Percentiles rank a stretch among this genome's conserved stretches.
Conservation (phyloP, 2,888 invertebrate species). For the Troides helena region DNA sequence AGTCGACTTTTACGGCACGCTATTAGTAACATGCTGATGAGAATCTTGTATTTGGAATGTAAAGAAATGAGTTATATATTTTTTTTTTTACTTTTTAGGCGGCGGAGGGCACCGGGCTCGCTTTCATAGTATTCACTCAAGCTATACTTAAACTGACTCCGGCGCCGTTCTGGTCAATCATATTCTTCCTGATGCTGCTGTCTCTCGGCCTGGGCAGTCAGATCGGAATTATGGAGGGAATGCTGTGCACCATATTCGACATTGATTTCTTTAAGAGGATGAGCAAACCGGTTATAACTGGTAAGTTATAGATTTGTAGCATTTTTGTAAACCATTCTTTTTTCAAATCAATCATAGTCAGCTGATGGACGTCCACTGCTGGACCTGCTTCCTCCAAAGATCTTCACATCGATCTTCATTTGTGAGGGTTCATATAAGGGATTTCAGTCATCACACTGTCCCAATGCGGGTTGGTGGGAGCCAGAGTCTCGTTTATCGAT, state of each 20-base stretch:
- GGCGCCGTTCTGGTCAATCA: constrained; percentile 96
- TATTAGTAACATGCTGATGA: too few species aligned
- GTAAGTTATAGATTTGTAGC: constrained; percentile 56
- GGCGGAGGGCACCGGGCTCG: constrained; percentile 96
- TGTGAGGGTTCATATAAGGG: too few species aligned
- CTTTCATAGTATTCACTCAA: constrained; percentile 98
- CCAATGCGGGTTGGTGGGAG: too few species aligned
- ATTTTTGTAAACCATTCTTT: neutral
- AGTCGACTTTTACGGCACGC: too few species aligned
- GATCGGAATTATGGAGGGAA: constrained; percentile 97
- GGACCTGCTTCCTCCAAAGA: too few species aligned
- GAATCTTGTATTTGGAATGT: too few species aligned
- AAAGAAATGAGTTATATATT: too few species aligned
- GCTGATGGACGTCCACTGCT: too few species aligned
- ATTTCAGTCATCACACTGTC: too few species aligned
- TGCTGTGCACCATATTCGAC: constrained; percentile 96
- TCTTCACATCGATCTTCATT: too few species aligned
- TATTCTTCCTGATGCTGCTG: constrained; percentile 97
- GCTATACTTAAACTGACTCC: constrained; percentile 96
- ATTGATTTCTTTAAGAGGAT: constrained; percentile 94
- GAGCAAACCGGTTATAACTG: constrained; percentile 93
- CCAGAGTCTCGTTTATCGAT: too few species aligned
- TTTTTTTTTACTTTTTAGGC: constrained; percentile 79
- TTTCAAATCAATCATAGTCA: neutral
- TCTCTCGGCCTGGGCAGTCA: constrained; percentile 96